Base-by-base conservation (phyloP, 2,888 invertebrate genomes). In the Epistrophella euchroma region DNA sequence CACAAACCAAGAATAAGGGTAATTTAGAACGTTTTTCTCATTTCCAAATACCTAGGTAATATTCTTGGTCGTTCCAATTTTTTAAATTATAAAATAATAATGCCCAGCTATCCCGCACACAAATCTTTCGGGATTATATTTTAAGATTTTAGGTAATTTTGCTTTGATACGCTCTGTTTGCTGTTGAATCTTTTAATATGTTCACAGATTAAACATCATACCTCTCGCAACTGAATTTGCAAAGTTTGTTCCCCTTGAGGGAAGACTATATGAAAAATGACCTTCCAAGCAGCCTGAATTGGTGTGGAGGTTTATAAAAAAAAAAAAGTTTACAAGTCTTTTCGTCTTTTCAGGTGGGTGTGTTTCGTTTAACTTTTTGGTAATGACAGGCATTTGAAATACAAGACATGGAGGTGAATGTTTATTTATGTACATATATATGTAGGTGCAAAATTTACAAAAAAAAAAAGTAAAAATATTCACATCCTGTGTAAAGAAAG, bases 161-260 rank as follows among this genome's bases (percentile, higher is more conserved):
- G n/a, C n/a, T n/a, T 28, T 52, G 25, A 28, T 52, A 50, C 15
- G 52, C 13, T 35, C 35, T 25, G 6, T 50, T 28, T 52, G 4
- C 25, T 52, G 6, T 52, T 52, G 52, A 52, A 28, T 28, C 25
- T 52, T 52, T 52, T 52, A 28, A 52, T 52, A 52, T 52, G n/a
- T 52, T 28, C 9, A 2, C 15, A 52, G 25, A 52, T 28, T 9
- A 15, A 52, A 28, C 28, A 52, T 15, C 15, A 52, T 28, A 28
- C 52, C 52, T 15, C 2, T 28, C 25, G n/a, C n/a, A 28, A 28
- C 15, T n/a, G 25, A 52, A n/a, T 15, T 52, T 28, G 25, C 0
- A 28, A 52, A 52, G 25, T 52, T 28, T 28, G 9, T 28, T n/a
- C 3, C n/a, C 52, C 52, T 3, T 5, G 7, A 9, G 52, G n/a